Conservation (phyloP, 1,140 invertebrate genomes). For the Lordiphosa stackelbergi region DNA sequence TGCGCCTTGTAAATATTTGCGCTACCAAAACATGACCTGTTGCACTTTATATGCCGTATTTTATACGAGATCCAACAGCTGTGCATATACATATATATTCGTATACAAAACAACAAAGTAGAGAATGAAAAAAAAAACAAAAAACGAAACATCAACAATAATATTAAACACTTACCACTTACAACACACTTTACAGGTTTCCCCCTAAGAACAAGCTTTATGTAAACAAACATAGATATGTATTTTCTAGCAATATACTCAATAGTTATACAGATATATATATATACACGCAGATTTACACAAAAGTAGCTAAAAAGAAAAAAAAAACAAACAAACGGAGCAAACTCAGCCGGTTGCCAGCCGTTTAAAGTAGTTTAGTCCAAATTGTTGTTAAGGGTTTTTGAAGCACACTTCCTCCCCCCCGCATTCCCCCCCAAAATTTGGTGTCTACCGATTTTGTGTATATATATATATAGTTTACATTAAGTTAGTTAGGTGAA, state of each 20-base stretch:
- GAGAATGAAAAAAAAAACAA: background rate
- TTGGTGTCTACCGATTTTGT: no score
- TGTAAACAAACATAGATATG: constrained; percentile 29
- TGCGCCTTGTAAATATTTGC: constrained; percentile 64
- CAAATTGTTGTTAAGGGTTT: no score
- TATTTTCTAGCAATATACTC: constrained; percentile 42
- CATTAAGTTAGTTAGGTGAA: no score
- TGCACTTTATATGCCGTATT: constrained; percentile 58
- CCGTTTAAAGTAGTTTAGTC: no score
- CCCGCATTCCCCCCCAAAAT: no score
- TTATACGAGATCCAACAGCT: constrained; percentile 45
- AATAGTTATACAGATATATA: constrained; percentile 3
- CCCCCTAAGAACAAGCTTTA: constrained; percentile 62
- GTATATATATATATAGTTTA: no score
- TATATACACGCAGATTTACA: constrained; percentile 12
- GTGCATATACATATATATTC: constrained; percentile 37
- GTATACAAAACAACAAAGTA: constrained; percentile 10
- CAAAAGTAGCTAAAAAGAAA: constrained; percentile 8
- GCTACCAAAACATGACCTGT: constrained; percentile 55
- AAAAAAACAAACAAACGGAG: no score
- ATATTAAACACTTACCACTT: constrained; percentile 54
- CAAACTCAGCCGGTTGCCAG: no score
- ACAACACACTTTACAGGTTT: constrained; percentile 70
- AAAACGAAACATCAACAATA: no score
- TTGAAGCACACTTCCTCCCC: no score